phyloP scores from a whole-genome alignment of 2,888 invertebrate species.

The Pantelozetes paolii region DNA sequence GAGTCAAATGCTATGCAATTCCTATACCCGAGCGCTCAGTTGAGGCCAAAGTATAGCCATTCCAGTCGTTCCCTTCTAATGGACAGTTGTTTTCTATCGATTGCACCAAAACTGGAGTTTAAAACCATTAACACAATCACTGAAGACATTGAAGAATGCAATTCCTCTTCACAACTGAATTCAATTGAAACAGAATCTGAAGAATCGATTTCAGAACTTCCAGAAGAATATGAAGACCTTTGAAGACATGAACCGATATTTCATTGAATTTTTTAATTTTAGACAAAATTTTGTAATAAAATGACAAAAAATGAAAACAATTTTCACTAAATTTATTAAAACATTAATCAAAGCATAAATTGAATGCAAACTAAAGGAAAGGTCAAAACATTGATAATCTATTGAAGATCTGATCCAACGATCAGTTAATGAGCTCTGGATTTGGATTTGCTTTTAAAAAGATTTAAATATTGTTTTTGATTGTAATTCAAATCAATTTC shows the following conservation, averaged over 20 bases:
- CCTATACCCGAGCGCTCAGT: background rate
- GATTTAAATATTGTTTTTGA: constrained; percentile 31
- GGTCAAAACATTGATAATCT: too few relatives aligned
- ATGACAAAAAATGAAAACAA: too few relatives aligned
- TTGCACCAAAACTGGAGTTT: constrained; percentile 21
- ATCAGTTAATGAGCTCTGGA: background rate
- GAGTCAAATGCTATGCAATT: background rate
- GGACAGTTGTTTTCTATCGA: background rate
- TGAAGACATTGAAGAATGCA: background rate
- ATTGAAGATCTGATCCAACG: background rate
- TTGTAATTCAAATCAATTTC: constrained; percentile 35
- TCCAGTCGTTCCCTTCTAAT: constrained; percentile 15
- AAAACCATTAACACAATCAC: background rate
- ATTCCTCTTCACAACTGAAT: too few relatives aligned
- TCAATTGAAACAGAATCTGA: background rate
- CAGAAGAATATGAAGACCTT: too few relatives aligned
- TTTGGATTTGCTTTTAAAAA: constrained; percentile 25
- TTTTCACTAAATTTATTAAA: too few relatives aligned
- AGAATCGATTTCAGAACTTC: background rate
- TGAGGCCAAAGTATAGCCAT: constrained; percentile 10
- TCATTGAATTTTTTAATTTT: too few relatives aligned
- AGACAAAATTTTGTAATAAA: too few relatives aligned
- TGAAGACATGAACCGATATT: too few relatives aligned
- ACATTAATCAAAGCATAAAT: too few relatives aligned
- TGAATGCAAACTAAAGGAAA: too few relatives aligned